A percentile compares a stretch with the other conserved stretches of the same genome.
phyloP scores from a whole-genome alignment of 2,797 vertebrate species.

The Muscicapa striata region DNA sequence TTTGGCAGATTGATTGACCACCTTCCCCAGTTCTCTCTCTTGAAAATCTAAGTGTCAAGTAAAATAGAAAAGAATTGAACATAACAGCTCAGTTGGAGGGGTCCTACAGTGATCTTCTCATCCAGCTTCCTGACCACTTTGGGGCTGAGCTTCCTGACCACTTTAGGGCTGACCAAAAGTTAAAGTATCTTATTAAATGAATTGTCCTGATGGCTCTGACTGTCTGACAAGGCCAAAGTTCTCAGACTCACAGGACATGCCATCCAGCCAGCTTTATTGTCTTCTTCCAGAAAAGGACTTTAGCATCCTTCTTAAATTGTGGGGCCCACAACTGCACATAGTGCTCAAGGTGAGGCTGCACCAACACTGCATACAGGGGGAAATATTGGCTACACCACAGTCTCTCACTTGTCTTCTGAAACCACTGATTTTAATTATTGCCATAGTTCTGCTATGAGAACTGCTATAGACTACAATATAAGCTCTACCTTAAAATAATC shows the following conservation, averaged over 20 bases:
- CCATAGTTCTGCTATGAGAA: not conserved
- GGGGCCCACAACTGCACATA: not conserved
- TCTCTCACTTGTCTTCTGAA: not conserved
- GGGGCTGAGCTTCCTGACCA: not conserved
- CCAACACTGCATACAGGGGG: rapidly evolving
- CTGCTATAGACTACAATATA: not conserved
- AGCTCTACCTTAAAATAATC: not conserved
- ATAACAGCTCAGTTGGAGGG: not conserved
- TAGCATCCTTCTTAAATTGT: not conserved
- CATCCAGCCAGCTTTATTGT: not conserved
- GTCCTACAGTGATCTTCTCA: rapidly evolving
- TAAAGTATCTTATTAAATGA: not conserved
- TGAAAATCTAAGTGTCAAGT: not conserved
- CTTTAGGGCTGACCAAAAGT: not conserved
- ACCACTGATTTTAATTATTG: not conserved
- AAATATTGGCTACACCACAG: not conserved
- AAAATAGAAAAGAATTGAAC: not conserved
- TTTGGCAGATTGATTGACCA: not conserved
- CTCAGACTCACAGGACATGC: not conserved
- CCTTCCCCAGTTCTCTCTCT: not conserved
- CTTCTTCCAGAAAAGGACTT: not conserved
- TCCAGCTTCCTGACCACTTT: not conserved
- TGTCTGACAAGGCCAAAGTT: not conserved
- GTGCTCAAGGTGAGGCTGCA: not conserved
- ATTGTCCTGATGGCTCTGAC: not conserved